Percentiles rank a stretch among this genome's conserved stretches.
phyloP scores from a whole-genome alignment of 2,888 invertebrate species.

The Drosophila seclusa region DNA sequence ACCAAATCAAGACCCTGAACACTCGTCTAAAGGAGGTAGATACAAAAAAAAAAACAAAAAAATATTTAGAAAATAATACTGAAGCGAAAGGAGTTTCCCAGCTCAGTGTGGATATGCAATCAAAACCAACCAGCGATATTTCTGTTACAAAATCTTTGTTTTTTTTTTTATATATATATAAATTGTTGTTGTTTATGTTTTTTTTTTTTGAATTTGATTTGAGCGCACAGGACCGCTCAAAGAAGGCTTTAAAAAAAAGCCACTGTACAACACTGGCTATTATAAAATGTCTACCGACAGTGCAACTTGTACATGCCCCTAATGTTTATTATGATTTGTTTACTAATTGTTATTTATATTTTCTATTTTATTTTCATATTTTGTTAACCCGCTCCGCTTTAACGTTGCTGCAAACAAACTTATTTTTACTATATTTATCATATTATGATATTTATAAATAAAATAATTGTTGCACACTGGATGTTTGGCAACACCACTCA shows the following conservation, averaged over 20 bases:
- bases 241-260: constrained; percentile 12
- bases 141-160: constrained; percentile 24
- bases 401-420: constrained; percentile 42
- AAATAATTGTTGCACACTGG: constrained; percentile 50
- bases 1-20: constrained; percentile 99
- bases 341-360: constrained; percentile 79
- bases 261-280: constrained; percentile 39
- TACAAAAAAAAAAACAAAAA: constrained; percentile 26
- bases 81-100: constrained; percentile 70
- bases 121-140: constrained; percentile 62
- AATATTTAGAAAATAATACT: constrained; percentile 2
- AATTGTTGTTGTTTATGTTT: constrained; percentile 72
- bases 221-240: constrained; percentile 47
- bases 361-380: constrained; percentile 74
- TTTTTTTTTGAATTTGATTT: constrained; percentile 15
- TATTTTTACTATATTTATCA: constrained; percentile 20
- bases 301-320: constrained; percentile 37
- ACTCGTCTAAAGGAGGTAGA: constrained; percentile 99
- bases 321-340: constrained; percentile 40
- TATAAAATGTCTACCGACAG: constrained; percentile 84
- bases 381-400: constrained; percentile 61
- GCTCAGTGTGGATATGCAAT: constrained; percentile 47
- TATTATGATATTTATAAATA: constrained; percentile 5
- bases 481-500: constrained; percentile 35
- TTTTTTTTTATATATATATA: constrained; percentile 32